Percentiles rank a stretch among this genome's conserved stretches.
Evolutionary conservation across 1,140 invertebrate species (phyloP).

Genomic region (Diorhabda sublineata): DNA sequence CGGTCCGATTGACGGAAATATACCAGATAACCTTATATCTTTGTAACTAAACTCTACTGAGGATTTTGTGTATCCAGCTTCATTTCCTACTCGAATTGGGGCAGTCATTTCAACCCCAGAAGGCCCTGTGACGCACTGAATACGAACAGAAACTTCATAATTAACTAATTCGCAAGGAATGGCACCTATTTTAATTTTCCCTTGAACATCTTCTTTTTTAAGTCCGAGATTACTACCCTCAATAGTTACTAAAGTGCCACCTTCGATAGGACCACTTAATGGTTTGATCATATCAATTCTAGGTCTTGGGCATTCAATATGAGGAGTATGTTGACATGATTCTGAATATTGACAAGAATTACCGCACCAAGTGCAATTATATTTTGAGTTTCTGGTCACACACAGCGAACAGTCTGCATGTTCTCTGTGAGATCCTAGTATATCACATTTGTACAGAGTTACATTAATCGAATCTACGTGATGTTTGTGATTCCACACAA

Average conservation of each 20-base stretch:
- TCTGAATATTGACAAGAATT: slow-evolving; percentile 81
- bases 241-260: slow-evolving; percentile 92
- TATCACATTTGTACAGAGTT: slow-evolving; percentile 90
- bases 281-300: slow-evolving; percentile 94
- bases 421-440: slow-evolving; percentile 84
- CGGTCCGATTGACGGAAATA: slow-evolving; percentile 84
- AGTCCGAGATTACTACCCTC: slow-evolving; percentile 93
- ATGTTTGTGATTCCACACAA: slow-evolving; percentile 90
- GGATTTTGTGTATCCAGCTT: slow-evolving; percentile 83
- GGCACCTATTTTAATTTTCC: slow-evolving; percentile 87
- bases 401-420: slow-evolving; percentile 93
- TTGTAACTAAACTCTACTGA: slow-evolving; percentile 87
- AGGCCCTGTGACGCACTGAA: slow-evolving; percentile 82
- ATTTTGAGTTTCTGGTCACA: slow-evolving; percentile 80
- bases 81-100: slow-evolving; percentile 83
- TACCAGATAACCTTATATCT: slow-evolving; percentile 72
- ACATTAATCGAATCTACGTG: slow-evolving; percentile 87
- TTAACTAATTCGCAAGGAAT: slow-evolving; percentile 83
- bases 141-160: slow-evolving; percentile 88
- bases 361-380: slow-evolving; percentile 89
- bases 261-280: slow-evolving; percentile 89
- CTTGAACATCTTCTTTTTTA: slow-evolving; percentile 81
- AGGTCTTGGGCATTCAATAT: slow-evolving; percentile 84
- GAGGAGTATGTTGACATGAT: slow-evolving; percentile 67
- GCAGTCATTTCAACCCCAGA: slow-evolving; percentile 70